Conservation (phyloP, 2,113 vertebrate genomes). For the Stigmatopora nigra region DNA sequence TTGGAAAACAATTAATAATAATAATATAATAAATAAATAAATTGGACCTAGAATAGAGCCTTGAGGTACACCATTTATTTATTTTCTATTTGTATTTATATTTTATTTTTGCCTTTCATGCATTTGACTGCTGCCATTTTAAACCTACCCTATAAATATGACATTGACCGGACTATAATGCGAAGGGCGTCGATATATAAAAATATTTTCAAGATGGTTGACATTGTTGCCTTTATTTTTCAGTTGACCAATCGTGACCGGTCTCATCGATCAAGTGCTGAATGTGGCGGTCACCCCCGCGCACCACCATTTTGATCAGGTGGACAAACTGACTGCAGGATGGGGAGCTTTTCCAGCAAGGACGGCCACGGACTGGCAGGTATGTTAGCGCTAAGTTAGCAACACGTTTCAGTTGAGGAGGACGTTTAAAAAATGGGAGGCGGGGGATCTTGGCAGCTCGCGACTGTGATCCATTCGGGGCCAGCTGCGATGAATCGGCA, state of each 20-base stretch:
- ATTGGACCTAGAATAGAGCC: too few species aligned
- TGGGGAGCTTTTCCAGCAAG: conserved; percentile 72
- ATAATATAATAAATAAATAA: too few species aligned
- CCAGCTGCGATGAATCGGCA: conserved; percentile 71
- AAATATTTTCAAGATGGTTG: background rate
- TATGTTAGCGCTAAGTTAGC: conserved; percentile 28
- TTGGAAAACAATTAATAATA: too few species aligned
- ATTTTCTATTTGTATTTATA: too few species aligned
- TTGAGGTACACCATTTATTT: too few species aligned
- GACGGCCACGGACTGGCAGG: conserved; percentile 65
- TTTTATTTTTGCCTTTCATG: too few species aligned
- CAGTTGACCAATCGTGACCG: background rate
- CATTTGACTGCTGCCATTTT: too few species aligned
- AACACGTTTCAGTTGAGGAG: conserved; percentile 15
- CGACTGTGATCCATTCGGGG: conserved; percentile 51
- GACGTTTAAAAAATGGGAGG: conserved; percentile 30
- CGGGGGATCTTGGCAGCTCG: conserved; percentile 55
- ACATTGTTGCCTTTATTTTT: conserved; percentile 7
- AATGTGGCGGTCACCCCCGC: conserved; percentile 34
- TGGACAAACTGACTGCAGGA: conserved; percentile 43
- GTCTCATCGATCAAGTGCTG: conserved; percentile 24
- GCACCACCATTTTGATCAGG: conserved; percentile 19
- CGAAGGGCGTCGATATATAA: too few species aligned
- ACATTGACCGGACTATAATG: background rate
- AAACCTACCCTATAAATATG: too few species aligned